These are phyloP conservation scores for Pissodes strobi DNA, from an alignment of 1,140 invertebrate genomes.

Conservation along the genomic window DNA sequence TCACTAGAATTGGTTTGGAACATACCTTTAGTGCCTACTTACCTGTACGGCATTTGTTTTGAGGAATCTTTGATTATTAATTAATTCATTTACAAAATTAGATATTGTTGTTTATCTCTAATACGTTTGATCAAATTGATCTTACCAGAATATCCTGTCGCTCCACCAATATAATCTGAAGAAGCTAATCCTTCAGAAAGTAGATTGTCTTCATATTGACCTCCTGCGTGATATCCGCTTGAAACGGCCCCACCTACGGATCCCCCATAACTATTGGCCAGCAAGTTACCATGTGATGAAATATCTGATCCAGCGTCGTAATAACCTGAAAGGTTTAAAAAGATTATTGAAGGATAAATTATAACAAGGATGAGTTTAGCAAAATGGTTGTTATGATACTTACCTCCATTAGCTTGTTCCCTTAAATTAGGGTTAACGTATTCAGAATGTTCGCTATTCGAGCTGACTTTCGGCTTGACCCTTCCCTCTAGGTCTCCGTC, in stretches of 20 bases:
- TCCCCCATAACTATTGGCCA: slow-evolving; percentile 20
- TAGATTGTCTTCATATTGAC: background rate
- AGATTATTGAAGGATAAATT: no score
- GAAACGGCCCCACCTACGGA: background rate
- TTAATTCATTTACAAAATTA: no score
- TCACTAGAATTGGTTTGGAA: no score
- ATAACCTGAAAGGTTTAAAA: slow-evolving; percentile 18
- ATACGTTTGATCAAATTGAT: no score
- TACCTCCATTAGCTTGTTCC: slow-evolving; percentile 8
- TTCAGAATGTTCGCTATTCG: slow-evolving; percentile 51
- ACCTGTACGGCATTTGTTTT: no score
- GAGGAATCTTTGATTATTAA: no score
- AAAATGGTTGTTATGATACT: no score
- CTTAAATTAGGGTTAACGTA: slow-evolving; percentile 49
- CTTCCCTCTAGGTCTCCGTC: slow-evolving; percentile 49
- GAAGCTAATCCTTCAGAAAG: slow-evolving; percentile 28
- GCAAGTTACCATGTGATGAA: slow-evolving; percentile 27
- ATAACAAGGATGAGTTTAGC: no score
- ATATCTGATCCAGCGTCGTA: slow-evolving; percentile 19
- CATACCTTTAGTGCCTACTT: no score
- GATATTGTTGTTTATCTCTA: no score
- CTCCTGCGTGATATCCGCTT: background rate
- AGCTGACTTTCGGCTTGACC: slow-evolving; percentile 45
- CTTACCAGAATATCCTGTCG: slow-evolving; percentile 5
- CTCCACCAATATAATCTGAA: slow-evolving; percentile 20